A percentile compares a stretch with the other conserved stretches of the same genome.
Evolutionary conservation across 64 coral and sea anemone genomes (phyloP).

Genomic region (Hydrozoanthus tunicans): DNA sequence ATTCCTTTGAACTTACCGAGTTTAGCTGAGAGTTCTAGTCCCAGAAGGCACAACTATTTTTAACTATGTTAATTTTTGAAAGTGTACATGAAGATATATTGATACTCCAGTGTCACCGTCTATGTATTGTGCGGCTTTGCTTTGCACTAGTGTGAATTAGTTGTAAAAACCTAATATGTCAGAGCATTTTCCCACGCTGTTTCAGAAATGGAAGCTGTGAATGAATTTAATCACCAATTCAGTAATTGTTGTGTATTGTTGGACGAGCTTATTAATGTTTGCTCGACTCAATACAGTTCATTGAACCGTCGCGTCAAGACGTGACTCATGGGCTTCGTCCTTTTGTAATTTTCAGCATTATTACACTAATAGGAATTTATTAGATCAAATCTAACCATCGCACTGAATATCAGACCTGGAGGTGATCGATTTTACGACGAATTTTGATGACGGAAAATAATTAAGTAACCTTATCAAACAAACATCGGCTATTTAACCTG

Average conservation of each 20-base stretch:
- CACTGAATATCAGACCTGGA: too few species aligned
- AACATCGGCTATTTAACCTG: neutral
- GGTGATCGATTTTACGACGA: too few species aligned
- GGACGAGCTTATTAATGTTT: constrained; percentile 8
- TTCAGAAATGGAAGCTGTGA: neutral
- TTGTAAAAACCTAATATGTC: neutral
- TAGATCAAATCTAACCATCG: neutral
- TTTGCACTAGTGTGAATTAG: neutral
- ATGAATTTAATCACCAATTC: constrained; percentile 46
- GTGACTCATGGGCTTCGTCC: neutral
- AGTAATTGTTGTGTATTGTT: constrained; percentile 16
- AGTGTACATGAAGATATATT: neutral
- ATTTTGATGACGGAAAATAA: constrained; percentile 16
- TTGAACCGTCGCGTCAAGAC: neutral
- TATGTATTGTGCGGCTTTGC: neutral
- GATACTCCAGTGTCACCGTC: too few species aligned
- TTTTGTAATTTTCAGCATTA: neutral
- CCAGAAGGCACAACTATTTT: neutral
- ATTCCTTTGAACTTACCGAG: neutral
- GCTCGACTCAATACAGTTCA: neutral
- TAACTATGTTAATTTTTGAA: neutral
- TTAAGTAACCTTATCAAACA: neutral
- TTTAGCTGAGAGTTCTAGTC: neutral
- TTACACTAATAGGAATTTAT: neutral
- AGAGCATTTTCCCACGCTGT: constrained; percentile 50